Conservation (phyloP, 2,797 vertebrate genomes). For the Galago senegalensis region DNA sequence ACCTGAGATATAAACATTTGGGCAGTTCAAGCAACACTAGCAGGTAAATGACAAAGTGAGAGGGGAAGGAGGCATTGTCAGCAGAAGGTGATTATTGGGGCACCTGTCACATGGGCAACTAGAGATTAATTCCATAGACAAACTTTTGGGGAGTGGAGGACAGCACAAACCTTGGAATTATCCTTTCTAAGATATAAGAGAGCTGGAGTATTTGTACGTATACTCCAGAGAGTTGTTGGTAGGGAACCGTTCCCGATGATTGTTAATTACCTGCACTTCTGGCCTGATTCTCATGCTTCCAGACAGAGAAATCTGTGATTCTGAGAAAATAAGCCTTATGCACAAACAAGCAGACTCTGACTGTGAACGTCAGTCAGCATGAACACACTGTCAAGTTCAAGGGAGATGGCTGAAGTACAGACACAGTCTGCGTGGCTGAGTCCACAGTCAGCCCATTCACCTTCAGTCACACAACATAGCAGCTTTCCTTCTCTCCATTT, state of each 20-base stretch:
- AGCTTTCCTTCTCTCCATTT: not conserved
- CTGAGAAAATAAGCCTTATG: not conserved
- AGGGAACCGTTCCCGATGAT: not conserved
- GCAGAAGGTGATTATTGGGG: not conserved
- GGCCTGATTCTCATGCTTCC: not conserved
- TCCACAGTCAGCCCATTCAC: not conserved
- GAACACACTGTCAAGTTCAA: not conserved
- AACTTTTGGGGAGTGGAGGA: not conserved
- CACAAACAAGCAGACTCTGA: not conserved
- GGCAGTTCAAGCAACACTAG: not conserved
- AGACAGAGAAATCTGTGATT: not conserved
- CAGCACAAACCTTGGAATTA: not conserved
- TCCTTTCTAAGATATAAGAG: fast-evolving
- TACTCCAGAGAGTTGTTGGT: not conserved
- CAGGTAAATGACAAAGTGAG: not conserved
- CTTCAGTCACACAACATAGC: not conserved
- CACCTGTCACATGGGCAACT: not conserved
- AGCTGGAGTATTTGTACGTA: not conserved
- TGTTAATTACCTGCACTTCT: conserved; percentile 28
- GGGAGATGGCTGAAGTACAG: not conserved
- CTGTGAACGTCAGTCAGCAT: fast-evolving
- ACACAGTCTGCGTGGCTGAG: not conserved
- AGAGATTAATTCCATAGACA: not conserved
- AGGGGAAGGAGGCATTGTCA: not conserved
- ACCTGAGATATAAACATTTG: not conserved